These are phyloP conservation scores for Brachypalpus laphriformis DNA, from an alignment of 2,888 invertebrate genomes.

Conservation along the genomic window DNA sequence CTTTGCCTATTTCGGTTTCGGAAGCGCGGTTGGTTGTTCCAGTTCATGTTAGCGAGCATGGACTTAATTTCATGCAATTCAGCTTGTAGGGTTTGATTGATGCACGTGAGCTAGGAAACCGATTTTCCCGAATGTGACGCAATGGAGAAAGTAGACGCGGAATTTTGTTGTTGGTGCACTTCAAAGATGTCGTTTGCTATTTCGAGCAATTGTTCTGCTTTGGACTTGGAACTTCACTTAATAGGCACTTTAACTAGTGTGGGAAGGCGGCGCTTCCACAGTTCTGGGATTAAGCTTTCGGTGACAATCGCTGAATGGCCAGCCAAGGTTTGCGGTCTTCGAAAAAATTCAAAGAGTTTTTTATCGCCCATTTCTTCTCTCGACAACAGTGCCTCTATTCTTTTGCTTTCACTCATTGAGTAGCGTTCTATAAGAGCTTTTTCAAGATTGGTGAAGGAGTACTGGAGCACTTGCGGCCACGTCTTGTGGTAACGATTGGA, in stretches of 20 bases:
- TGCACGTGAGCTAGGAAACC: neutral
- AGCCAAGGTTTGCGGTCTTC: neutral
- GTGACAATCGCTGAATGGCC: constrained; percentile 21
- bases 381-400: neutral
- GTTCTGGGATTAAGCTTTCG: constrained; percentile 12
- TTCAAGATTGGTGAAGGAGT: too few relatives aligned
- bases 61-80: constrained; percentile 39
- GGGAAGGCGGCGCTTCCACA: constrained; percentile 14
- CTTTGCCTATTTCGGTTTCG: too few relatives aligned
- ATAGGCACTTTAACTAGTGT: constrained; percentile 26
- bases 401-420: constrained; percentile 1
- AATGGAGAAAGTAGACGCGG: neutral
- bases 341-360: neutral
- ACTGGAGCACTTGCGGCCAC: too few relatives aligned
- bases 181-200: constrained; percentile 11
- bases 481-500: too few relatives aligned
- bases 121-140: neutral
- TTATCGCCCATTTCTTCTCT: neutral
- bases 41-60: neutral
- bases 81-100: neutral
- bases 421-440: too few relatives aligned
- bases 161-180: neutral
- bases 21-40: neutral
- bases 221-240: neutral
- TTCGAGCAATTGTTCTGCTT: neutral